Percentiles rank a stretch among this genome's conserved stretches.
phyloP scores from a whole-genome alignment of 2,113 vertebrate genomes.

The Oryzias celebensis region DNA sequence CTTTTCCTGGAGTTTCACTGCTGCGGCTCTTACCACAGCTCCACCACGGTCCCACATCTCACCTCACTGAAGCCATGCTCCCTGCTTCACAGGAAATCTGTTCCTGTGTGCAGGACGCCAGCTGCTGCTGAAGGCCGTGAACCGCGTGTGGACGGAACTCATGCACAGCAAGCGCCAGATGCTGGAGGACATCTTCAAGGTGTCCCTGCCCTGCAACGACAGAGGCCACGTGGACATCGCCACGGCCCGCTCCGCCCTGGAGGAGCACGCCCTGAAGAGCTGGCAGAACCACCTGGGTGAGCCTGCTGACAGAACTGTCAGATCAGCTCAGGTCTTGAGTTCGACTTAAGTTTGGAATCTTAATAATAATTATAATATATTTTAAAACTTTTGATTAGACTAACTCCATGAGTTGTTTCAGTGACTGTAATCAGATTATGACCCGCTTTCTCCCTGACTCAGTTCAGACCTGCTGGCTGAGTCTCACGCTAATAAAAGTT shows the following conservation, averaged over 20 bases:
- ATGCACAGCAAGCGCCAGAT: constrained; percentile 95
- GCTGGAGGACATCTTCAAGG: constrained; percentile 95
- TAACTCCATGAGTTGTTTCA: not conserved
- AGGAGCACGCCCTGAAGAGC: constrained; percentile 91
- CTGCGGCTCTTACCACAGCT: too few species aligned
- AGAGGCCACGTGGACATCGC: constrained; percentile 93
- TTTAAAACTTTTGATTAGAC: too few species aligned
- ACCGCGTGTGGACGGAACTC: constrained; percentile 96
- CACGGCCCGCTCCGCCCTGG: constrained; percentile 85
- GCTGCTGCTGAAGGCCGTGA: constrained; percentile 95
- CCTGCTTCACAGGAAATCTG: rapidly evolving
- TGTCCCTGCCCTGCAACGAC: constrained; percentile 92
- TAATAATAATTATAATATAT: too few species aligned
- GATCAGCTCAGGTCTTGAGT: too few species aligned
- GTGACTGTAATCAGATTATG: constrained; percentile 8
- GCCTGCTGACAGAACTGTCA: constrained; percentile 12
- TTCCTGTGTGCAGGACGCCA: constrained; percentile 83
- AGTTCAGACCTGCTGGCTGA: constrained; percentile 8
- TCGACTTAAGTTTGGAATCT: too few species aligned
- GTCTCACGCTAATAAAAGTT: too few species aligned
- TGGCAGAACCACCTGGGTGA: constrained; percentile 98
- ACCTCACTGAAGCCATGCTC: too few species aligned
- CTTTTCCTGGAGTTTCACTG: too few species aligned
- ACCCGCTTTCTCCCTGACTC: not conserved
- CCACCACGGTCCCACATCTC: too few species aligned